These are phyloP conservation scores for Acromyrmex heyeri DNA, from an alignment of 1,140 invertebrate species.

Conservation along the genomic window DNA sequence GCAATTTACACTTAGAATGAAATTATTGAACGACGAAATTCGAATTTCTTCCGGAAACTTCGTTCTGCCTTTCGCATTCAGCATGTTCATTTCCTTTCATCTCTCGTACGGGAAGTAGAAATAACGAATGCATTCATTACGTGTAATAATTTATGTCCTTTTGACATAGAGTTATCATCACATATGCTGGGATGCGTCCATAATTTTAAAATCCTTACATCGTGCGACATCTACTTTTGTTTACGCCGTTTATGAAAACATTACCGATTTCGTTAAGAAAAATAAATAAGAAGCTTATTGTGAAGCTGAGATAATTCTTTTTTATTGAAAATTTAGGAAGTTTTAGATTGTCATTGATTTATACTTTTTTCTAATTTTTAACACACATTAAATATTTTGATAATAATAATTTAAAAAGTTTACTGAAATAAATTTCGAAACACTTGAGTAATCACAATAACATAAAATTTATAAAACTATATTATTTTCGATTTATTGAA, in stretches of 20 bases:
- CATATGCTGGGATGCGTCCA: background rate
- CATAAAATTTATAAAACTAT: background rate
- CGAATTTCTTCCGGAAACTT: constrained; percentile 32
- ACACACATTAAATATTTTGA: background rate
- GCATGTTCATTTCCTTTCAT: constrained; percentile 28
- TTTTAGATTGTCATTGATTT: background rate
- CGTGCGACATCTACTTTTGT: background rate
- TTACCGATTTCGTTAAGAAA: background rate
- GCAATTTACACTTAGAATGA: constrained; percentile 28
- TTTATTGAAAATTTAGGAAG: background rate
- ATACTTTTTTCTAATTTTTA: background rate
- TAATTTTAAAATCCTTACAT: constrained; percentile 13
- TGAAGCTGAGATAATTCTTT: no score
- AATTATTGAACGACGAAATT: constrained; percentile 47
- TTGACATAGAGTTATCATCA: background rate
- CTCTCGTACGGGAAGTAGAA: background rate
- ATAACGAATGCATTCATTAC: background rate
- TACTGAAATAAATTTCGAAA: background rate
- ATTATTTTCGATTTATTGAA: background rate
- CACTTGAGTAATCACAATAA: background rate
- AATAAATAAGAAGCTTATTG: background rate
- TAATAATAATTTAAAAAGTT: background rate
- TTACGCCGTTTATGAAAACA: background rate
- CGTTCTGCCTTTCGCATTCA: constrained; percentile 16
- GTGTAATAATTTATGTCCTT: constrained; percentile 17